Conservation (phyloP, 2,888 invertebrate genomes). For the Tetranychus truncatus region DNA sequence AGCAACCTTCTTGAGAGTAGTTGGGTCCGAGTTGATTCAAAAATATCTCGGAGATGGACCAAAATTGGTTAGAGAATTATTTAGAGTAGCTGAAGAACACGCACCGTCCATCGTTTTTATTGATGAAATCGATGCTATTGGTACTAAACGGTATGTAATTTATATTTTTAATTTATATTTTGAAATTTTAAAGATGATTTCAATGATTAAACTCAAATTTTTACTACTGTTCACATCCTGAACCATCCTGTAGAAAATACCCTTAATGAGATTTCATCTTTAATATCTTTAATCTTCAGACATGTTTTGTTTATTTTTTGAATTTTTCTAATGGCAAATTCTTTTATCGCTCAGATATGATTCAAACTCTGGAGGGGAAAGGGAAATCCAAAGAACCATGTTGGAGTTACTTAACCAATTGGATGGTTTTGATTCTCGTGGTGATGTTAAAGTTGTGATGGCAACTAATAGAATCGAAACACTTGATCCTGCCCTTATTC, state of each 20-base stretch:
- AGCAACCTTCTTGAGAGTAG: constrained; percentile 91
- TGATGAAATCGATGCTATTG: constrained; percentile 98
- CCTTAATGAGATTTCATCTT: background rate
- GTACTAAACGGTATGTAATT: constrained; percentile 53
- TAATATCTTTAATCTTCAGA: background rate
- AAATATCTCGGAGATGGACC: constrained; percentile 98
- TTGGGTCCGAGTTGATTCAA: constrained; percentile 97
- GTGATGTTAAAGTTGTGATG: constrained; percentile 92
- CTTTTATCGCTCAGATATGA: constrained; percentile 49
- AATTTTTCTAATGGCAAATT: background rate
- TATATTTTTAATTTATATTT: background rate
- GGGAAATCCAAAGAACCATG: constrained; percentile 99
- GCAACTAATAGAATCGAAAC: constrained; percentile 97
- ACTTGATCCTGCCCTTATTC: constrained; percentile 88
- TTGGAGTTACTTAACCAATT: constrained; percentile 91
- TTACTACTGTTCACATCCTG: constrained; percentile 1
- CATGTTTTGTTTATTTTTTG: background rate
- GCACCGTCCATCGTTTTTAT: constrained; percentile 98
- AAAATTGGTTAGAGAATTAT: constrained; percentile 86
- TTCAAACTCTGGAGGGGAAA: constrained; percentile 95
- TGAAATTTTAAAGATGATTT: background rate
- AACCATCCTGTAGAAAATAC: background rate
- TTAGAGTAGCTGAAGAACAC: constrained; percentile 95
- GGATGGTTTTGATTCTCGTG: constrained; percentile 90
- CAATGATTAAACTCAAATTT: background rate